Percentiles rank a stretch among this genome's conserved stretches.
phyloP scores from a whole-genome alignment of 2,888 invertebrate genomes.

The Phaedon cochleariae region DNA sequence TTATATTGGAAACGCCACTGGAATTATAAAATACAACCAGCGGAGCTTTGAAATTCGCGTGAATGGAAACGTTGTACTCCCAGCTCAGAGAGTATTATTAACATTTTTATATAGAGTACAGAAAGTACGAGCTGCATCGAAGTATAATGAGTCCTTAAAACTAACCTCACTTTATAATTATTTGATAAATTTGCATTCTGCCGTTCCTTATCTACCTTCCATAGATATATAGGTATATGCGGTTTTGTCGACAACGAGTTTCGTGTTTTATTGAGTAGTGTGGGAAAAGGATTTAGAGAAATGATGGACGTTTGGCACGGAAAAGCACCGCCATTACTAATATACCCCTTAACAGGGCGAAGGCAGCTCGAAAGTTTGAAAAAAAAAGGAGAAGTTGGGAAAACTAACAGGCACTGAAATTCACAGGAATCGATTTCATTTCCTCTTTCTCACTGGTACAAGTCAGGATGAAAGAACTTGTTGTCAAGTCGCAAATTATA shows the following conservation, averaged over 20 bases:
- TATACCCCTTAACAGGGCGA: not conserved
- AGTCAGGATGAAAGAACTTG: too few species aligned
- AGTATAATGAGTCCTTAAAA: slow-evolving; percentile 23
- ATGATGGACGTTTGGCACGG: slow-evolving; percentile 10
- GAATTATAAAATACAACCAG: slow-evolving; percentile 7
- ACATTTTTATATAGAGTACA: slow-evolving; percentile 22
- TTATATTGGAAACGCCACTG: slow-evolving; percentile 8
- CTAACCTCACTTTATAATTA: slow-evolving; percentile 19
- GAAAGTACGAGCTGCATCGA: slow-evolving; percentile 15
- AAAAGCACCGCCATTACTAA: not conserved
- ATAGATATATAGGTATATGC: slow-evolving; percentile 5
- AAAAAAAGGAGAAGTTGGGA: not conserved
- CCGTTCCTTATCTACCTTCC: slow-evolving; percentile 15
- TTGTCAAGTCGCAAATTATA: too few species aligned
- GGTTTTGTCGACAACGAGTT: not conserved
- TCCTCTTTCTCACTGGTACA: too few species aligned
- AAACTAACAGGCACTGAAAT: not conserved
- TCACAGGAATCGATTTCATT: not conserved
- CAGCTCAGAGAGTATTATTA: slow-evolving; percentile 12
- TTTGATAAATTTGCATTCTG: slow-evolving; percentile 15
- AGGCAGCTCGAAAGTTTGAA: not conserved
- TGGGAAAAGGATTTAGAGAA: slow-evolving; percentile 13
- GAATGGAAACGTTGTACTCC: slow-evolving; percentile 15
- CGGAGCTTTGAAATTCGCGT: slow-evolving; percentile 20
- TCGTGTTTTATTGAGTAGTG: slow-evolving; percentile 21